phyloP scores from a whole-genome alignment of 2,888 invertebrate species.

The Imbricaverruca yamaguchii region DNA sequence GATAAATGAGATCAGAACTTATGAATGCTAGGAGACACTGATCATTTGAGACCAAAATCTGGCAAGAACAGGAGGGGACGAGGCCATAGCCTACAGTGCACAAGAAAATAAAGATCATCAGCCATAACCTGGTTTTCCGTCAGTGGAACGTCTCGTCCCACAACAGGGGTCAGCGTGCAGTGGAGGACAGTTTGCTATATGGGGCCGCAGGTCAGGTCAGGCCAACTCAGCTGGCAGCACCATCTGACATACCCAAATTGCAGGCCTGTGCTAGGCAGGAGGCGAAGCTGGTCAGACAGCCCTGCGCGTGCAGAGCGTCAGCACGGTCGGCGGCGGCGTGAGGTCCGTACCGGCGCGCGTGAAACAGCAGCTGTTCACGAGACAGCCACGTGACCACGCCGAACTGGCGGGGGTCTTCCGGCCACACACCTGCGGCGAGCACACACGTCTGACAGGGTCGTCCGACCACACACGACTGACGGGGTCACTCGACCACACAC shows the following conservation, averaged over 20 bases:
- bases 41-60: too few relatives aligned
- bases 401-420: conserved; percentile 49
- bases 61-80: too few relatives aligned
- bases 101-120: too few relatives aligned
- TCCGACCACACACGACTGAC: background rate
- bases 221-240: too few relatives aligned
- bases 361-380: conserved; percentile 50
- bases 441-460: background rate
- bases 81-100: too few relatives aligned
- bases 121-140: too few relatives aligned
- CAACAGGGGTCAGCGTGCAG: too few relatives aligned
- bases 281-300: conserved; percentile 67
- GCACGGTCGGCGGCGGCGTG: conserved; percentile 45
- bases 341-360: background rate
- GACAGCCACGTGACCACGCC: conserved; percentile 67
- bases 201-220: too few relatives aligned
- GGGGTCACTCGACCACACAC: background rate
- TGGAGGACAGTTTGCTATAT: too few relatives aligned
- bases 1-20: too few relatives aligned
- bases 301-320: conserved; percentile 61
- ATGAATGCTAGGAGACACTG: too few relatives aligned
- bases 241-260: conserved; percentile 40
- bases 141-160: too few relatives aligned
- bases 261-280: conserved; percentile 72
- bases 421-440: background rate